Base-by-base conservation (phyloP, 2,888 invertebrate genomes). In the Bellardia bayeri region DNA sequence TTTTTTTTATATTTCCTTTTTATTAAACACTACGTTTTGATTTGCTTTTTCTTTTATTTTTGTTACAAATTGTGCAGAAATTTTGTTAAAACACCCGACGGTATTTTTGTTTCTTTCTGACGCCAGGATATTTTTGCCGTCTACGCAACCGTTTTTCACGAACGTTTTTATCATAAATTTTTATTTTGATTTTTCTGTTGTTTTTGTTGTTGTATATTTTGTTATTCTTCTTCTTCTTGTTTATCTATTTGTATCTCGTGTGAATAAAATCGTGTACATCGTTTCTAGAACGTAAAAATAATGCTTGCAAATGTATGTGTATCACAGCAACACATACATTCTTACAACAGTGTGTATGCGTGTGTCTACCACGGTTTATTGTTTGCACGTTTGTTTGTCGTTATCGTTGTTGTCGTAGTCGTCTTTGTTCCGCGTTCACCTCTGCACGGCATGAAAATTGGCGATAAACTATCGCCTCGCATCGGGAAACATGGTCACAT, bases 391-490 rank as follows among this genome's bases (percentile, higher is more conserved):
- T 78, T 76, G 74, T 69, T 76, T 78, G 51, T 61, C 51, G 61
- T 33, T 51, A 37, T 71, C 71, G 76, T 54, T 64, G 54, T 79
- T 30, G 68, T 86, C 76, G 87, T 78, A 90, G 92, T 90, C 90
- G 91, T 89, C 89, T 89, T 90, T 92, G 91, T 91, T 92, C 93
- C 92, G 93, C 92, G 91, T 92, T 92, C 92, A 92, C 93, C 93
- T 93, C 93, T 93, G 92, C 92, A 93, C 93, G 92, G 93, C 92
- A 93, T 93, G 93, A 93, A 93, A 93, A 93, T 93, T 93, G 93
- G 93, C 93, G 93, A 93, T 93, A 93, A 93, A 93, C 93, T 93
- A 93, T 93, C 93, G 92, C 92, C 92, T 92, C 92, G 92, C 92
- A 92, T 92, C 92, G 92, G 92, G 92, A 92, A 92, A 92, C 91